Conservation (phyloP, 2,797 vertebrate species). For the Dicrostonyx torquatus region DNA sequence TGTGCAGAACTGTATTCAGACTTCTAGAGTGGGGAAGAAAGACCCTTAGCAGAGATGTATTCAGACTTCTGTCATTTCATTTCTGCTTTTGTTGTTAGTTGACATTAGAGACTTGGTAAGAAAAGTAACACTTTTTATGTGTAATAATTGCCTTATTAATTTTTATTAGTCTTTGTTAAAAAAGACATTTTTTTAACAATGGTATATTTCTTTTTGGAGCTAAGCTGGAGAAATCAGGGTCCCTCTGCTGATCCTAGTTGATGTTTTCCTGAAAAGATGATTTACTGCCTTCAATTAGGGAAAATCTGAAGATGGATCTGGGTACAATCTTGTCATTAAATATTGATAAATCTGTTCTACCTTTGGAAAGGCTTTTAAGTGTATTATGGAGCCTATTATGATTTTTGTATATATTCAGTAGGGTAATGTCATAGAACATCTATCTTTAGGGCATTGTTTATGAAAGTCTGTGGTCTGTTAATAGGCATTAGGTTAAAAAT, state of each 20-base stretch:
- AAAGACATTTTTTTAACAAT: background rate
- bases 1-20: background rate
- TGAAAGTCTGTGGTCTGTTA: conserved; percentile 24
- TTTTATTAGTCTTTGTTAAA: background rate
- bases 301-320: background rate
- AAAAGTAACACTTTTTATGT: background rate
- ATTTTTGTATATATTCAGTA: conserved; percentile 35
- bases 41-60: background rate
- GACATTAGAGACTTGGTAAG: conserved; percentile 8
- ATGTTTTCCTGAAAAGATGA: background rate
- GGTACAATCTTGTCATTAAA: background rate
- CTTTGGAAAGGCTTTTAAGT: conserved; percentile 42
- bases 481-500: conserved; percentile 27
- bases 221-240: background rate
- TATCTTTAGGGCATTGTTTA: background rate
- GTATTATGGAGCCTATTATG: background rate
- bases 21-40: background rate
- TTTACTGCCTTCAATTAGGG: background rate
- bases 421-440: conserved; percentile 13
- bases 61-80: background rate
- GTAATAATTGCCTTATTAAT: background rate
- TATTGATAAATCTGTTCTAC: background rate
- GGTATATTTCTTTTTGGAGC: background rate
- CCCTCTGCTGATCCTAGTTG: background rate
- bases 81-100: background rate